A percentile compares a stretch with the other conserved stretches of the same genome.
Conservation (phyloP, 2,797 vertebrate species). For the Aselliscus stoliczkanus region DNA sequence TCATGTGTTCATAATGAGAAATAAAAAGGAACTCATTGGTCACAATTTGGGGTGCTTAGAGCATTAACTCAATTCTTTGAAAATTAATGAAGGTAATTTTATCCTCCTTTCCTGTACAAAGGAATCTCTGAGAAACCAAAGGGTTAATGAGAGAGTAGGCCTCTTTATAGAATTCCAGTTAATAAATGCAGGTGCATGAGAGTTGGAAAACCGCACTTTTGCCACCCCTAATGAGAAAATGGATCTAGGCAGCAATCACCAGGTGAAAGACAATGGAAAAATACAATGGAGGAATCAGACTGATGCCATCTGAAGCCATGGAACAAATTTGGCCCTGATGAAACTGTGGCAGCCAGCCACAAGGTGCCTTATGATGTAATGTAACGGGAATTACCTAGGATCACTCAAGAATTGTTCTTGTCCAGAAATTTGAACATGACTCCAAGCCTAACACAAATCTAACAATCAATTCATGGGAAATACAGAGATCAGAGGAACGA, state of each 20-base stretch:
- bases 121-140: background rate
- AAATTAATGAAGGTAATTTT: background rate
- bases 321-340: background rate
- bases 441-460: background rate
- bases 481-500: background rate
- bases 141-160: background rate
- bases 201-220: background rate
- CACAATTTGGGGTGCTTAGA: background rate
- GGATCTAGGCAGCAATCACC: background rate
- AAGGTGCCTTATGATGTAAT: background rate
- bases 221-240: background rate
- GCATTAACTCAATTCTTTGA: background rate
- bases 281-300: background rate
- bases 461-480: background rate
- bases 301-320: background rate
- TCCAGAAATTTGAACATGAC: background rate
- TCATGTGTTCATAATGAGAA: background rate
- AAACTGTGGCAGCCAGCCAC: background rate
- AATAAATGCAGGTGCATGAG: background rate
- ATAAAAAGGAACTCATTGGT: background rate
- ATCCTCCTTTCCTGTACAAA: background rate
- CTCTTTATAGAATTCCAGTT: constrained; percentile 13
- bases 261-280: background rate
- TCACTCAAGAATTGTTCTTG: background rate
- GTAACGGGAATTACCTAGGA: background rate